Percentiles rank a stretch among this genome's conserved stretches.
Conservation (phyloP, 2,888 invertebrate genomes). For the Idaea biselata region DNA sequence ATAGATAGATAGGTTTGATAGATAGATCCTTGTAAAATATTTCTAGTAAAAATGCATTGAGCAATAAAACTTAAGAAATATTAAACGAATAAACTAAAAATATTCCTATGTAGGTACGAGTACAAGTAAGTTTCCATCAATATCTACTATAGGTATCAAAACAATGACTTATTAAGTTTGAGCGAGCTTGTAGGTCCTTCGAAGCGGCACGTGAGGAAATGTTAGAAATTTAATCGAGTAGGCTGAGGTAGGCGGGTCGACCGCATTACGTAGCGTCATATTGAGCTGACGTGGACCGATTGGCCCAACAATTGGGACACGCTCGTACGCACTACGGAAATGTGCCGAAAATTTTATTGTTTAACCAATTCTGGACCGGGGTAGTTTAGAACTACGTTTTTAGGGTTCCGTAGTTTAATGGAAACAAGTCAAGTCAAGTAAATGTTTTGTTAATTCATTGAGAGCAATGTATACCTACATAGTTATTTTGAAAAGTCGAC, state of each 20-base stretch:
- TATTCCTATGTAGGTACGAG: neutral
- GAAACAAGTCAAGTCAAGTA: neutral
- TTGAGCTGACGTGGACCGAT: slow-evolving; percentile 60
- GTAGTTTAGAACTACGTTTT: neutral
- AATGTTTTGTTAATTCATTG: no score
- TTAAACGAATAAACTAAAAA: no score
- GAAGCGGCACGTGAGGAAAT: slow-evolving; percentile 51
- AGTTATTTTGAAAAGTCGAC: no score
- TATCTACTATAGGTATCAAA: neutral
- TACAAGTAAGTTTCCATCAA: neutral
- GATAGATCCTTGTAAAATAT: no score
- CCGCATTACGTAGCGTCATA: slow-evolving; percentile 63
- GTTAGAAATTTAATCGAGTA: slow-evolving; percentile 63
- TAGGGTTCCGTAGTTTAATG: no score
- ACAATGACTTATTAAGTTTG: slow-evolving; percentile 19
- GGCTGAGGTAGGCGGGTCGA: slow-evolving; percentile 36
- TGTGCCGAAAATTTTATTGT: slow-evolving; percentile 1
- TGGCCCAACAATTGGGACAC: slow-evolving; percentile 22
- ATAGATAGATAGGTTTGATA: no score
- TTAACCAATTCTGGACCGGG: neutral
- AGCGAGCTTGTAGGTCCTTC: slow-evolving; percentile 35
- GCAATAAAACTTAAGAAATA: no score
- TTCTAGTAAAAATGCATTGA: no score
- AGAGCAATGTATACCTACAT: no score
- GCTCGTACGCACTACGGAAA: slow-evolving; percentile 32